Conservation (phyloP, 2,888 invertebrate species). For the Phyllotreta cruciferae region DNA sequence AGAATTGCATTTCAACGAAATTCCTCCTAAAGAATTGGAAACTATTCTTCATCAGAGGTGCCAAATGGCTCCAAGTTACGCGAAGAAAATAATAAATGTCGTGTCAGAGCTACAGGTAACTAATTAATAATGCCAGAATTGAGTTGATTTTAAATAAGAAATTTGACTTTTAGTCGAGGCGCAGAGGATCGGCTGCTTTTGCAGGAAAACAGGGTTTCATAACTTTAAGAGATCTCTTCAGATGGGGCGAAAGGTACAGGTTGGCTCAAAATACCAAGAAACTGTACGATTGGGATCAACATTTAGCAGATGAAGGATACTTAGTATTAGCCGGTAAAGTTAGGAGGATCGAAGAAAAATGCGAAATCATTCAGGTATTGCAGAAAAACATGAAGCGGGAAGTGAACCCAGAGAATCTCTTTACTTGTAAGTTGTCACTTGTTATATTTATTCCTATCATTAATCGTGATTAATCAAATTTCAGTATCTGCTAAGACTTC, state of each 20-base stretch:
- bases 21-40: conserved; percentile 87
- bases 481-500: conserved; percentile 72
- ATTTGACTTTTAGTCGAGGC: conserved; percentile 61
- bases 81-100: conserved; percentile 88
- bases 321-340: conserved; percentile 93
- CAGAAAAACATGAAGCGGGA: conserved; percentile 80
- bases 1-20: conserved; percentile 95
- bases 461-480: no score
- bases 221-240: conserved; percentile 91
- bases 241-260: conserved; percentile 96
- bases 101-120: conserved; percentile 87
- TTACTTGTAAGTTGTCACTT: conserved; percentile 63
- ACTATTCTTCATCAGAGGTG: conserved; percentile 89
- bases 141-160: background rate
- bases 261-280: conserved; percentile 68
- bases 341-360: conserved; percentile 80
- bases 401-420: conserved; percentile 74
- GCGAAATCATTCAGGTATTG: conserved; percentile 80
- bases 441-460: no score
- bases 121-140: no score
- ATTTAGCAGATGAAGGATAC: conserved; percentile 95
- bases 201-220: conserved; percentile 93
- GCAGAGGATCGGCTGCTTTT: conserved; percentile 87
- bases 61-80: conserved; percentile 84
- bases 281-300: conserved; percentile 96